Evolutionary conservation across 2,797 vertebrate species (phyloP), one percentile per base, ranked within the genome.

Genomic region (Aphelocoma californica): DNA sequence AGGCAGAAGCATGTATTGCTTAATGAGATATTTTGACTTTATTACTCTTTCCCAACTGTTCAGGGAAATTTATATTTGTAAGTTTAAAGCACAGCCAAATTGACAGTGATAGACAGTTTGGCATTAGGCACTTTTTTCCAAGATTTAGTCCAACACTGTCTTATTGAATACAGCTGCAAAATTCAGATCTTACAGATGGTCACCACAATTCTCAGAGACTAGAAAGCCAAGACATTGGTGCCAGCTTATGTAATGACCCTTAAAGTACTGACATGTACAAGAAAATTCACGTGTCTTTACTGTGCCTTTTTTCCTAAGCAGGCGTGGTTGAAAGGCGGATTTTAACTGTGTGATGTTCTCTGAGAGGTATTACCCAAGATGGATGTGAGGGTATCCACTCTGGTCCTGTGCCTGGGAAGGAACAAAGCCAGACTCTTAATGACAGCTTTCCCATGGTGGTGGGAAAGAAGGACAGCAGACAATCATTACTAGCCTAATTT

Each of bases 151-250:
- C 95, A 97, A 97, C 89, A 84, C 44, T 40, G 54, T 94, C 89
- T 96, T 94, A 96, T 91, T 97, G 73, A 96, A 57, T 81, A 90
- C 97, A 97, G 96, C 96, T 97, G 94, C 87, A 88, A 87, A 96
- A 93, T 28, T 85, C 92, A 90, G 91, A 82, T 75, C 89, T 90
- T 95, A 84, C 91, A 97, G 83, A 81, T 95, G 85, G 80, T 85
- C 81, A 87, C 88, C 79, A 92, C 61, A 95, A 15, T 78, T 96
- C 82, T 57, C n/a, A 18, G 73, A 75, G 83, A 71, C 38, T 90
- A 45, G 66, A 96, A 88, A 72, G 73, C 82, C 56, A 89, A 87
- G 72, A 67, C 53, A 26, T 19, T 81, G 69, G 91, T 96, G 83
- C 90, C 86, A 92, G 72, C 75, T 93, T 96, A 93, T 86, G 93